phyloP scores from a whole-genome alignment of 2,113 vertebrate genomes.

The Lepisosteus osseus region DNA sequence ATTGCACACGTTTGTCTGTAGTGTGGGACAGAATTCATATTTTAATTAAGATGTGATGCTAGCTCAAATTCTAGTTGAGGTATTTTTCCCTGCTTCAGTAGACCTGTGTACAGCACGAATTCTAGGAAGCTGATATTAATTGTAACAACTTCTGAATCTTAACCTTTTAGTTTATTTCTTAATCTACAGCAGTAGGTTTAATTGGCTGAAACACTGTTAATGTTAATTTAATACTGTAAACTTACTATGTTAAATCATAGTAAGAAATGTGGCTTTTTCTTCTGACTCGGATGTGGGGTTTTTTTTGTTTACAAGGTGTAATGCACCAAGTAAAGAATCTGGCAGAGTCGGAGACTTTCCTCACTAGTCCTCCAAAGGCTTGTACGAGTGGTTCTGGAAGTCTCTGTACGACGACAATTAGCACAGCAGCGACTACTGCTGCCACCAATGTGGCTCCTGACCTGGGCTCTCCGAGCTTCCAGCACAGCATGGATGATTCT shows the following conservation, averaged over 20 bases:
- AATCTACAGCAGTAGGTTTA: too few relatives aligned
- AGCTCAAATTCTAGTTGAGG: background rate
- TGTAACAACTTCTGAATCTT: too few relatives aligned
- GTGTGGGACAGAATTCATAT: too few relatives aligned
- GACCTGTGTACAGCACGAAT: too few relatives aligned
- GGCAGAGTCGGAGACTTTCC: constrained; percentile 88
- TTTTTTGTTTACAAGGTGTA: constrained; percentile 71
- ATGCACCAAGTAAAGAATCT: constrained; percentile 99
- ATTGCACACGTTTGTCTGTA: too few relatives aligned
- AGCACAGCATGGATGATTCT: constrained; percentile 95
- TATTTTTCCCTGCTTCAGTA: background rate
- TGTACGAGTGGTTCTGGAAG: constrained; percentile 88
- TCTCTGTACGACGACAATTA: constrained; percentile 84
- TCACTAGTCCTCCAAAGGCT: constrained; percentile 91
- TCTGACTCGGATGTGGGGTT: background rate
- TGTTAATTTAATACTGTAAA: too few relatives aligned
- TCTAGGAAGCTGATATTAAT: too few relatives aligned
- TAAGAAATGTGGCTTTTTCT: too few relatives aligned
- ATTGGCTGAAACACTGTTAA: too few relatives aligned
- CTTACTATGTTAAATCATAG: too few relatives aligned
- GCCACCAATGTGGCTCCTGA: constrained; percentile 81
- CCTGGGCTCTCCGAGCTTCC: constrained; percentile 91
- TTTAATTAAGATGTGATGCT: background rate
- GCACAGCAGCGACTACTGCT: constrained; percentile 80
- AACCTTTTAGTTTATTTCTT: too few relatives aligned